Conservation (phyloP, 2,888 invertebrate species). For the Drosophila conformis region DNA sequence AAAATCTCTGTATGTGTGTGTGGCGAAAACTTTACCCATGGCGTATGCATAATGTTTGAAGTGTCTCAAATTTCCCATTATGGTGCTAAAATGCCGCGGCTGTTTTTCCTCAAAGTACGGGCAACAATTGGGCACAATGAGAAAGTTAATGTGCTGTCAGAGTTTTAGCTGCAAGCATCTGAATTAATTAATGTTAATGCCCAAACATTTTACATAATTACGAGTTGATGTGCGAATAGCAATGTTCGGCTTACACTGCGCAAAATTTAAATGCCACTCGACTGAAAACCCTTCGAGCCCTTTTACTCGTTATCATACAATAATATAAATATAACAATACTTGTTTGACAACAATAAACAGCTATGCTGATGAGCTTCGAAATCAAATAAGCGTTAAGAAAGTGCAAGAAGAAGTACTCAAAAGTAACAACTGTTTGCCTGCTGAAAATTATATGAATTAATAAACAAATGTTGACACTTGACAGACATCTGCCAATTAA, state of each 20-base stretch:
- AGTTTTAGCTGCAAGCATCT: constrained; percentile 1
- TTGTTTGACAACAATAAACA: not conserved
- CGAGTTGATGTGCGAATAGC: constrained; percentile 6
- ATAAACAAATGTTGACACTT: constrained; percentile 45
- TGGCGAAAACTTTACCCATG: constrained; percentile 25
- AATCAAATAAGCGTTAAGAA: constrained; percentile 16
- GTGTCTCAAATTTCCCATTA: constrained; percentile 26
- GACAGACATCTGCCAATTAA: constrained; percentile 32
- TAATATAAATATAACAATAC: not conserved
- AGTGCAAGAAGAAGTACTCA: not conserved
- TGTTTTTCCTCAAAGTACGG: not conserved
- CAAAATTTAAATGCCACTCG: not conserved
- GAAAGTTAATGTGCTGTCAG: constrained; percentile 11
- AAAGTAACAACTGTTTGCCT: constrained; percentile 16
- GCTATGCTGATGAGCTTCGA: constrained; percentile 29
- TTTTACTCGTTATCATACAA: not conserved
- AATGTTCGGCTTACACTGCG: not conserved
- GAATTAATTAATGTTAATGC: constrained; percentile 37
- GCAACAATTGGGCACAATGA: constrained; percentile 29
- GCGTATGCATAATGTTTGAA: constrained; percentile 48
- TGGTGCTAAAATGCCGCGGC: constrained; percentile 2
- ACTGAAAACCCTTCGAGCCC: not conserved
- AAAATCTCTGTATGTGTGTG: constrained; percentile 5
- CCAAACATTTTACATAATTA: constrained; percentile 15
- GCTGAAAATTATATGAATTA: constrained; percentile 13